These are phyloP conservation scores for Drosophila setifemur DNA, from an alignment of 1,140 invertebrate species.

Conservation along the genomic window DNA sequence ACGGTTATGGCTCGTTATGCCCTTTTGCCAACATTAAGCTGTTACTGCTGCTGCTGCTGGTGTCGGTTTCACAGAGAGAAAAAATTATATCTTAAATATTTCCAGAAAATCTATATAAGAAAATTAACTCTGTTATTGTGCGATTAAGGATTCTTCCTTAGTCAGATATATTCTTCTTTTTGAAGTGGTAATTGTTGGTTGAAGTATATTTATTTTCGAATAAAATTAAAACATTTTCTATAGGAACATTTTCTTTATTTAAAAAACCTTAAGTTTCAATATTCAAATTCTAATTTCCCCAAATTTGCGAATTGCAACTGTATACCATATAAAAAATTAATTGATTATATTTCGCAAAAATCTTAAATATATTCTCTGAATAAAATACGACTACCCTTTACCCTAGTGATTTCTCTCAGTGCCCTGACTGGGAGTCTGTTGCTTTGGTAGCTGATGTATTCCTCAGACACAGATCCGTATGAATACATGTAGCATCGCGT, in stretches of 20 bases:
- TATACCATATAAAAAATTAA: too few relatives aligned
- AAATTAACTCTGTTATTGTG: too few relatives aligned
- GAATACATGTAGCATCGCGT: slow-evolving; percentile 9
- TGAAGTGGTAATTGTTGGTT: background rate
- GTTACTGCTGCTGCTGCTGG: slow-evolving; percentile 35
- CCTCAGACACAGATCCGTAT: slow-evolving; percentile 26
- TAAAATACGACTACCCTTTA: background rate
- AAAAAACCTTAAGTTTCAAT: background rate
- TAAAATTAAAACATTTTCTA: background rate
- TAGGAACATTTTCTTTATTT: background rate
- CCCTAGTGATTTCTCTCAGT: background rate
- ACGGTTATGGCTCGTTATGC: slow-evolving; percentile 79
- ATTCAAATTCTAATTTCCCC: too few relatives aligned
- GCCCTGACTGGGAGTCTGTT: slow-evolving; percentile 33
- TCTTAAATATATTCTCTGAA: too few relatives aligned
- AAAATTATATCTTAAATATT: background rate
- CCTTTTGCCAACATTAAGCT: slow-evolving; percentile 61
- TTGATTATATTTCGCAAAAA: too few relatives aligned
- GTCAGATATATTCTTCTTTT: too few relatives aligned
- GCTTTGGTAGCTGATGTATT: slow-evolving; percentile 54
- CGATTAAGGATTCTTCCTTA: too few relatives aligned
- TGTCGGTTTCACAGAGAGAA: slow-evolving; percentile 7
- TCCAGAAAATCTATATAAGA: too few relatives aligned
- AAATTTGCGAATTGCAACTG: too few relatives aligned
- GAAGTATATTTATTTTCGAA: background rate